A percentile compares a stretch with the other conserved stretches of the same genome.
These are phyloP conservation scores for Barbus barbus DNA, from an alignment of 2,113 vertebrate genomes.

Conservation along the genomic window DNA sequence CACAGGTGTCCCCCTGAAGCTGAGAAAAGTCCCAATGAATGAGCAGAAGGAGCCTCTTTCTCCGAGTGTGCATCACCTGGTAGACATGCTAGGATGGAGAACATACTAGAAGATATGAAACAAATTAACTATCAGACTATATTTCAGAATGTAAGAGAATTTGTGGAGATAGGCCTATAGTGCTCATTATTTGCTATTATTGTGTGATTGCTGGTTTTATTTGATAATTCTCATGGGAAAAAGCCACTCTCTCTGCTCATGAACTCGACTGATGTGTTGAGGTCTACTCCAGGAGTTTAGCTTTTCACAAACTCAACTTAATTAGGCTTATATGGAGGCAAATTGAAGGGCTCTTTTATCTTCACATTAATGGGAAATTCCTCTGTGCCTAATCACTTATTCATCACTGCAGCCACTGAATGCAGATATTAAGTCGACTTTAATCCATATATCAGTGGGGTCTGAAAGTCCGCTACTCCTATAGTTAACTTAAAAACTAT, in stretches of 20 bases:
- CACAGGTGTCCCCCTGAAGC: constrained; percentile 38
- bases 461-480: not conserved
- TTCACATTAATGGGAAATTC: constrained; percentile 10
- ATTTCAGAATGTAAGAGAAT: not conserved
- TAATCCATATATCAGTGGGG: not conserved
- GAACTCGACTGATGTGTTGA: not conserved
- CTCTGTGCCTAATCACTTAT: not conserved
- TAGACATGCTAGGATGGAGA: not conserved
- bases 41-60: not conserved
- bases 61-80: not conserved
- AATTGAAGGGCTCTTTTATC: constrained; percentile 1
- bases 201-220: not conserved
- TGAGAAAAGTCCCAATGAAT: not conserved
- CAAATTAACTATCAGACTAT: not conserved
- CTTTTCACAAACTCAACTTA: constrained; percentile 10
- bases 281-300: not conserved
- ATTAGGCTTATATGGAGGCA: constrained; percentile 6
- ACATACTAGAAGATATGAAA: not conserved
- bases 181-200: not conserved
- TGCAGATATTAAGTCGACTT: not conserved
- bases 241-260: not conserved
- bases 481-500: too few species aligned
- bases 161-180: not conserved
- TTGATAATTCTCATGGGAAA: constrained; percentile 20
- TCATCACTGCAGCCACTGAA: not conserved